These are phyloP conservation scores for Myathropa florea DNA, from an alignment of 2,888 invertebrate genomes.

Conservation along the genomic window DNA sequence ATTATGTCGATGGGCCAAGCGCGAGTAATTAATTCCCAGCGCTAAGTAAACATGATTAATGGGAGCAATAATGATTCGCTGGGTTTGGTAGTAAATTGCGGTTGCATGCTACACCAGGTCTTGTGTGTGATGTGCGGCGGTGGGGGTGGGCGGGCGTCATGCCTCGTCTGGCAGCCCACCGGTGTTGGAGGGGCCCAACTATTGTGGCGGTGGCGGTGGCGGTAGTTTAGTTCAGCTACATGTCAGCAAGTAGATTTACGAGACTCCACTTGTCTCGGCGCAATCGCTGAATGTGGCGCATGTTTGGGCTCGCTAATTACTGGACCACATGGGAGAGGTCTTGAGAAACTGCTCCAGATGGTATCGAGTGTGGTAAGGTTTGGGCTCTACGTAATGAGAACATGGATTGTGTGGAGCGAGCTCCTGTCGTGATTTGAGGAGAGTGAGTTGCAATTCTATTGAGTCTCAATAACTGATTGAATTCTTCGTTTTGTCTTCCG, in stretches of 20 bases:
- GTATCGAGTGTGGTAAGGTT: slow-evolving; percentile 35
- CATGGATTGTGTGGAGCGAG: neutral
- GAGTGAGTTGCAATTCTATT: neutral
- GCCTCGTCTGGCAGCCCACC: slow-evolving; percentile 20
- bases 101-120: slow-evolving; percentile 47
- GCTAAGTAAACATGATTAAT: slow-evolving; percentile 70
- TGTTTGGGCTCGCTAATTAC: slow-evolving; percentile 65
- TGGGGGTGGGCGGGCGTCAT: slow-evolving; percentile 31
- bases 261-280: slow-evolving; percentile 57
- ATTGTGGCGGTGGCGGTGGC: neutral
- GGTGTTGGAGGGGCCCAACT: neutral
- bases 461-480: neutral
- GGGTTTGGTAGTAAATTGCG: slow-evolving; percentile 3
- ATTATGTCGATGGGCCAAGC: slow-evolving; percentile 68
- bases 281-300: slow-evolving; percentile 54
- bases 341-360: slow-evolving; percentile 52
- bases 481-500: neutral
- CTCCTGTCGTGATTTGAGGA: neutral
- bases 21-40: slow-evolving; percentile 65
- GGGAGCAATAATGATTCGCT: slow-evolving; percentile 62
- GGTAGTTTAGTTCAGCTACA: slow-evolving; percentile 1
- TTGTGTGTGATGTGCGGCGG: neutral
- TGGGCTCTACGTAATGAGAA: slow-evolving; percentile 20
- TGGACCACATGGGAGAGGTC: slow-evolving; percentile 61
- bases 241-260: slow-evolving; percentile 58